Percentiles rank a stretch among this genome's conserved stretches.
These are phyloP conservation scores for Atractosteus spatula DNA, from an alignment of 2,113 vertebrate genomes.

Conservation along the genomic window DNA sequence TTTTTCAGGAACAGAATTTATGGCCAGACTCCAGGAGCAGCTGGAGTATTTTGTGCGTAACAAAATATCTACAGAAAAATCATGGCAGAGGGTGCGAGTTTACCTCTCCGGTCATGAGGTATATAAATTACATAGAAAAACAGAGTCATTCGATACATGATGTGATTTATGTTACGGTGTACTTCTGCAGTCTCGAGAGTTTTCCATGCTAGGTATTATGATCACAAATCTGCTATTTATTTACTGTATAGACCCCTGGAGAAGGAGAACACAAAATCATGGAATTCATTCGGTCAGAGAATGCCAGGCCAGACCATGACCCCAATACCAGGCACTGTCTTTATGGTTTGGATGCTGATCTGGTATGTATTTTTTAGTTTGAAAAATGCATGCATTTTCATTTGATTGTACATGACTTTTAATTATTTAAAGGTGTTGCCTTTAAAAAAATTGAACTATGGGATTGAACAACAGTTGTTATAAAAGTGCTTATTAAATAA, in stretches of 20 bases:
- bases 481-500: too few relatives aligned
- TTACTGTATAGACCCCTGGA: constrained; percentile 83
- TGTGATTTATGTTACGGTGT: neutral
- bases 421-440: too few relatives aligned
- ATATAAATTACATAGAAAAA: constrained; percentile 19
- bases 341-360: constrained; percentile 95
- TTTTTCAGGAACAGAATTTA: constrained; percentile 90
- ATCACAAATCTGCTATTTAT: neutral
- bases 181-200: neutral
- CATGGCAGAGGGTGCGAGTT: constrained; percentile 88
- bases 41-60: constrained; percentile 96
- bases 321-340: constrained; percentile 95
- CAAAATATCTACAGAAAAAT: constrained; percentile 90
- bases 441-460: too few relatives aligned
- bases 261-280: constrained; percentile 99
- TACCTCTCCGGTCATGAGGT: constrained; percentile 98
- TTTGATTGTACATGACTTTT: too few relatives aligned
- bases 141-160: neutral
- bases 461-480: too few relatives aligned
- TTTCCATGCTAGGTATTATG: neutral
- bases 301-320: constrained; percentile 77
- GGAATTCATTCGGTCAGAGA: constrained; percentile 97
- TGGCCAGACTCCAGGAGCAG: constrained; percentile 93
- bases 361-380: constrained; percentile 70
- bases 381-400: too few relatives aligned